Evolutionary conservation across 2,797 vertebrate genomes (phyloP), one percentile per base, ranked within the genome.

Genomic region (Cephalopachus bancanus): DNA sequence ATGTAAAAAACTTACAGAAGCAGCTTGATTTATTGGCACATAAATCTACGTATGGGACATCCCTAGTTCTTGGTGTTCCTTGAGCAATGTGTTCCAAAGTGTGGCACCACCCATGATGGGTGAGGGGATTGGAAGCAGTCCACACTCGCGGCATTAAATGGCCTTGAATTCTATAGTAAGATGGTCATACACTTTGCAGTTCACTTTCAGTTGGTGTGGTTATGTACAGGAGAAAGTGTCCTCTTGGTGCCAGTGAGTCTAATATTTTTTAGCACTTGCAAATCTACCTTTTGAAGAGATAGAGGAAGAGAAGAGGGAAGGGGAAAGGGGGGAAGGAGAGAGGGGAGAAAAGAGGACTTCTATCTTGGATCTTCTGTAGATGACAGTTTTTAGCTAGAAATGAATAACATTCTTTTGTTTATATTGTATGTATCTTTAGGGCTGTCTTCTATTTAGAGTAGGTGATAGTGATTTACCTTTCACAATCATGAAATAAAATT

Each of bases 11-110:
- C 20, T 55, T 57, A 14, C 20, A 81, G 78, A 81, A 75, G 19
- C 57, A 55, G 14, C 57, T 65, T 96, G 74, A 94, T 92, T 95
- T 94, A 94, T 92, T 88, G 78, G 72, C 76, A 85, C n/a, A 65
- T 92, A 92, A 91, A 81, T 95, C 22, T 91, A 6, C 60, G n/a
- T 94, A 89, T 79, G 33, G 95, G 81, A 92, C 78, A 64, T 75
- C 24, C n/a, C 20, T 59, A 12, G 24, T 90, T 92, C 33, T 81
- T 94, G 72, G 89, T 92, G 57, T 37, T 76, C 20, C 55, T 85
- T 78, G 44, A 94, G 93, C 30, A 14, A 1, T 89, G 76, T 86
- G 95, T 95, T 75, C 65, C 20, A 59, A 71, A 64, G 16, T n/a
- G 19, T 67, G 57, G 71, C 24, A n/a, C 37, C 78, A 71, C 80